phyloP scores from a whole-genome alignment of 2,888 invertebrate species.

The Digitonthophagus gazella region DNA sequence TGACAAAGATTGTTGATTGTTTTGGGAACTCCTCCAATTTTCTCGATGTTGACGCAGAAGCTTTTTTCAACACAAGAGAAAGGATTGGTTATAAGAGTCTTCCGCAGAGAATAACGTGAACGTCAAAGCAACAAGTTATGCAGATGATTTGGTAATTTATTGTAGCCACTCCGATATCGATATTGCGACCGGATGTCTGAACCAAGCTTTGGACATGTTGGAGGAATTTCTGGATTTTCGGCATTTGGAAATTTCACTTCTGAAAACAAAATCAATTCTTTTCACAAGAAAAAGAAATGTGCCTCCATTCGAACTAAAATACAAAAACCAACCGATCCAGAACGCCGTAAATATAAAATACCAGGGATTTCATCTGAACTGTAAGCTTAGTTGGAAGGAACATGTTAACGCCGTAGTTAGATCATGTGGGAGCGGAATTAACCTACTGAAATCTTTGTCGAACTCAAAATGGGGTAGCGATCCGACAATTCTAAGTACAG shows the following conservation, averaged over 20 bases:
- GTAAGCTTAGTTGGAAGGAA: neutral
- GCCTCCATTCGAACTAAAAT: too few species aligned
- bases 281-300: neutral
- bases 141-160: too few species aligned
- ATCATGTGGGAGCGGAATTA: neutral
- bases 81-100: neutral
- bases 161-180: neutral
- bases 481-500: neutral
- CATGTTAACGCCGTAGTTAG: neutral
- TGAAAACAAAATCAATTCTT: neutral
- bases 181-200: neutral
- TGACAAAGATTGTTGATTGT: too few species aligned
- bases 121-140: neutral
- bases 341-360: neutral
- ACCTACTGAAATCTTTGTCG: neutral
- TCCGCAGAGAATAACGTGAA: neutral
- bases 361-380: neutral
- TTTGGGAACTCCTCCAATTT: neutral
- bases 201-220: neutral
- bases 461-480: neutral
- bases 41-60: too few species aligned
- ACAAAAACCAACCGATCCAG: neutral
- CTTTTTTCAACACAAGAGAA: neutral
- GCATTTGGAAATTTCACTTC: neutral
- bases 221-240: neutral